Conservation (phyloP, 2,797 vertebrate species). For the Cirrhinus molitorella region DNA sequence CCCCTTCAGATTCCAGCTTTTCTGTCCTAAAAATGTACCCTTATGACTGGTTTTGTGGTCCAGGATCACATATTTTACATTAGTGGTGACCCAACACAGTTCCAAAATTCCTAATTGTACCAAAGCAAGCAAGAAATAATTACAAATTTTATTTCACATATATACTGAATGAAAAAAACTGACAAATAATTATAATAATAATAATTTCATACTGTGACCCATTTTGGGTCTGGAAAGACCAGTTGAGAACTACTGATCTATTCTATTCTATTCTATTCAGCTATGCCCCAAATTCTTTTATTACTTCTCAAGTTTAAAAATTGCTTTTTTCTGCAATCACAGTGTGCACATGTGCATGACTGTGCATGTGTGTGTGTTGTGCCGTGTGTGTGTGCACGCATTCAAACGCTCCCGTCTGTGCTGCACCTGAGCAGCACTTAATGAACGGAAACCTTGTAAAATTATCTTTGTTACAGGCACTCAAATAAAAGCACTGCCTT, state of each 20-base stretch:
- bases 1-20: too few relatives aligned
- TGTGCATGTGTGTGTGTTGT: background rate
- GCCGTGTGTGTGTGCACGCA: background rate
- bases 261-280: background rate
- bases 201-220: background rate
- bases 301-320: constrained; percentile 5
- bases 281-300: background rate
- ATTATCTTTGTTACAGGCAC: constrained; percentile 69
- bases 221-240: background rate
- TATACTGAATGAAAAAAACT: too few relatives aligned
- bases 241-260: background rate
- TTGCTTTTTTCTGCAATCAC: background rate
- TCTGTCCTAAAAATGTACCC: too few relatives aligned
- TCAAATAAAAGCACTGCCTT: constrained; percentile 68
- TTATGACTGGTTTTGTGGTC: too few relatives aligned
- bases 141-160: too few relatives aligned
- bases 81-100: background rate
- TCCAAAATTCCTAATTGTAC: background rate
- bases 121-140: background rate
- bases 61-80: background rate
- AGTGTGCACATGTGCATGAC: background rate
- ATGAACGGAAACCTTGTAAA: constrained; percentile 74
- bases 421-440: constrained; percentile 68
- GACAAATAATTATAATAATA: background rate
- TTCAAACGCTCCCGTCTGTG: constrained; percentile 50